phyloP scores from a whole-genome alignment of 2,113 vertebrate species.

The Macrotis lagotis region DNA sequence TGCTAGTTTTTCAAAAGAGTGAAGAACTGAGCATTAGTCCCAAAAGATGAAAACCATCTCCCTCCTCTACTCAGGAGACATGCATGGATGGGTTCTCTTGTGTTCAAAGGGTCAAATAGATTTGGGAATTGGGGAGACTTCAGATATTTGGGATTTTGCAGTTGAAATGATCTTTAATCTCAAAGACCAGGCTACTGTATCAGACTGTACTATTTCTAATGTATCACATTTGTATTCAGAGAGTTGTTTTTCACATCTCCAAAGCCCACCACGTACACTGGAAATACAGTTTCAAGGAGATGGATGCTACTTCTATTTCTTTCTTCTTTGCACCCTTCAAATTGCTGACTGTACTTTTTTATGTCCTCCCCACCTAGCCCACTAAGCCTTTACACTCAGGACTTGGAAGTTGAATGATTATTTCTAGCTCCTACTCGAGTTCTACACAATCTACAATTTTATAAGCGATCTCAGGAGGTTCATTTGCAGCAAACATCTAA shows the following conservation, averaged over 20 bases:
- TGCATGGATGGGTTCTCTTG: neutral
- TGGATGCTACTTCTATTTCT: slow-evolving; percentile 31
- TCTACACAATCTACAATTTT: slow-evolving; percentile 57
- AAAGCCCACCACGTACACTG: slow-evolving; percentile 49
- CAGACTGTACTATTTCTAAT: slow-evolving; percentile 39
- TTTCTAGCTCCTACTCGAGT: slow-evolving; percentile 38
- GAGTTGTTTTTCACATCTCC: slow-evolving; percentile 40
- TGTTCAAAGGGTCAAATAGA: neutral
- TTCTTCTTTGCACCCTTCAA: slow-evolving; percentile 66
- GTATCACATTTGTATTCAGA: slow-evolving; percentile 28
- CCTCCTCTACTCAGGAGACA: neutral
- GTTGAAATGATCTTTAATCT: neutral
- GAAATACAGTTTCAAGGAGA: slow-evolving; percentile 44
- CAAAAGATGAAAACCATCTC: neutral
- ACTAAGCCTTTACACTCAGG: neutral
- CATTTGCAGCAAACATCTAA: slow-evolving; percentile 51
- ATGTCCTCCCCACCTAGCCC: slow-evolving; percentile 33
- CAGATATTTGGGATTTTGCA: neutral
- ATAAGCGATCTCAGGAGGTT: slow-evolving; percentile 60
- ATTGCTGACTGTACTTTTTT: slow-evolving; percentile 64
- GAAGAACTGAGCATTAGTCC: neutral
- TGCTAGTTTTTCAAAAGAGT: neutral
- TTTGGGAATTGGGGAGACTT: neutral
- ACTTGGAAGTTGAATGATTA: slow-evolving; percentile 52
- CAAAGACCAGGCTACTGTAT: neutral